Evolutionary conservation across 1,140 invertebrate species (phyloP).

Genomic region (Conopomorpha cramerella): DNA sequence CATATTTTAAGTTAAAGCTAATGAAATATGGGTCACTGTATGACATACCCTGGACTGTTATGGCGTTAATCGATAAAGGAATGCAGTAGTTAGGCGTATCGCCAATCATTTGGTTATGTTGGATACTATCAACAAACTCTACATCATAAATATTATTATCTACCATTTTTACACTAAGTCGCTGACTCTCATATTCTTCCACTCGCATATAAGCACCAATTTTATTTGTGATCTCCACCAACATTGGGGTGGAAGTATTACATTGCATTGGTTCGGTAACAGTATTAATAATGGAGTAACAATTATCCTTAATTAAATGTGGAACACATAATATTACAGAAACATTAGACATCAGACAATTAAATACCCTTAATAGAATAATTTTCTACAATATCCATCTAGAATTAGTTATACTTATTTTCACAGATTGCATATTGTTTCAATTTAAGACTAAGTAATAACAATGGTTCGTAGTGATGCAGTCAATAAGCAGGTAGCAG

Average conservation of each 20-base stretch:
- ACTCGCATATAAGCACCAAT: slow-evolving; percentile 62
- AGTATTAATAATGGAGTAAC: slow-evolving; percentile 61
- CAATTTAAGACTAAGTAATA: slow-evolving; percentile 63
- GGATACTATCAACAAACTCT: slow-evolving; percentile 60
- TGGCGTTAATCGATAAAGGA: slow-evolving; percentile 64
- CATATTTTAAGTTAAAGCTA: slow-evolving; percentile 65
- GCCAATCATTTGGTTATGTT: slow-evolving; percentile 65
- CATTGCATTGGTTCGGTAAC: slow-evolving; percentile 70
- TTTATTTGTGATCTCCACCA: slow-evolving; percentile 61
- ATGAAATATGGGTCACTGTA: slow-evolving; percentile 65
- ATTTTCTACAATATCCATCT: slow-evolving; percentile 61
- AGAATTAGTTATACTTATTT: slow-evolving; percentile 61
- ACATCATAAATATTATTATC: slow-evolving; percentile 63
- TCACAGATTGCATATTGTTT: slow-evolving; percentile 71
- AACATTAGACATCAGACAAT: slow-evolving; percentile 68
- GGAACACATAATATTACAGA: slow-evolving; percentile 65
- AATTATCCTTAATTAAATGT: slow-evolving; percentile 61
- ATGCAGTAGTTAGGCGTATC: slow-evolving; percentile 64
- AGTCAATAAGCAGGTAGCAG: slow-evolving; percentile 62
- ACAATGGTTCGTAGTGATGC: slow-evolving; percentile 62
- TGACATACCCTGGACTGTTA: slow-evolving; percentile 65
- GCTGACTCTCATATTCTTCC: slow-evolving; percentile 58
- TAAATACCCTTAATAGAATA: slow-evolving; percentile 62
- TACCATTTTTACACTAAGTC: slow-evolving; percentile 59
- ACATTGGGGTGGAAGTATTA: slow-evolving; percentile 61